phyloP scores from a whole-genome alignment of 2,113 vertebrate species.

The Callipepla californica region DNA sequence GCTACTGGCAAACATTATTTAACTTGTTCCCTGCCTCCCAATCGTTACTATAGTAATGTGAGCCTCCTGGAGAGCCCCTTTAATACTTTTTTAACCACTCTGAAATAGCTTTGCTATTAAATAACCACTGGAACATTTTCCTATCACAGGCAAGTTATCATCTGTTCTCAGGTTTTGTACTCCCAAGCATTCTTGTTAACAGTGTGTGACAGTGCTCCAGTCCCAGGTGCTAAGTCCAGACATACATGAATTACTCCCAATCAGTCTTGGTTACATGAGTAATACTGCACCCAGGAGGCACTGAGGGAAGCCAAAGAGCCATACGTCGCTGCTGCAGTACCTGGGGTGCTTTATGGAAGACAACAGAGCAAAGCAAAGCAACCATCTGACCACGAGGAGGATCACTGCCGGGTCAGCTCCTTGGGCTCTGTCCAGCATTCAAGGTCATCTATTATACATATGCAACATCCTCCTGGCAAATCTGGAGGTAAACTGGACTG shows the following conservation, averaged over 20 bases:
- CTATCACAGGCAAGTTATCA: background rate
- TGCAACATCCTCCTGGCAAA: background rate
- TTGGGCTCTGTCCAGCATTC: background rate
- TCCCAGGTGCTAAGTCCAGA: background rate
- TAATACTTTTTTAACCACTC: background rate
- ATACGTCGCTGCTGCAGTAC: background rate
- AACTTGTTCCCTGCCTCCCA: background rate
- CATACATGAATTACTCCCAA: background rate
- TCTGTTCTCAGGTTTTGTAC: background rate
- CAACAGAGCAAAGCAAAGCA: background rate
- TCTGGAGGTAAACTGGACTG: background rate
- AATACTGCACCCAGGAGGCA: background rate
- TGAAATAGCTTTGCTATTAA: background rate
- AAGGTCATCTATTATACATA: background rate
- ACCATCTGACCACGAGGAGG: background rate
- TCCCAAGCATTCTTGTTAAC: rapidly evolving
- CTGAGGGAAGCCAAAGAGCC: rapidly evolving
- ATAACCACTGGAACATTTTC: background rate
- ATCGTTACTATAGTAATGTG: background rate
- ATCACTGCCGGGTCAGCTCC: background rate
- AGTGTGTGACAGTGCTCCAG: background rate
- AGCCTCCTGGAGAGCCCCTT: background rate
- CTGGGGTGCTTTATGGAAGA: background rate
- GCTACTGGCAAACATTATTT: background rate
- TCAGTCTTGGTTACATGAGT: background rate